phyloP scores from a whole-genome alignment of 2,888 invertebrate species.

The Erebia aethiops region DNA sequence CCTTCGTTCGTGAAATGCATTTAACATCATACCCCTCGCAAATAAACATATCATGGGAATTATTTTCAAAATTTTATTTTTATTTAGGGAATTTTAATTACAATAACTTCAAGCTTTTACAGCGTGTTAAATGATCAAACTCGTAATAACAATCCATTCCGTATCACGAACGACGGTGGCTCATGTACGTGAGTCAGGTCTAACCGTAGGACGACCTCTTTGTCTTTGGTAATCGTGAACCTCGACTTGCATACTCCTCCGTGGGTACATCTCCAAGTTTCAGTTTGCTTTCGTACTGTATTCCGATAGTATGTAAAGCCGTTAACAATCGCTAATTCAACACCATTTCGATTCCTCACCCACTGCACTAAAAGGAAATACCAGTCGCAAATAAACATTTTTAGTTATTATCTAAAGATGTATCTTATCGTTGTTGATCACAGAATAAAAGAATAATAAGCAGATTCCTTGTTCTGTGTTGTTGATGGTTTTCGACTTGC shows the following conservation, averaged over 20 bases:
- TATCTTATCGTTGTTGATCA: too few relatives aligned
- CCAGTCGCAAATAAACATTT: too few relatives aligned
- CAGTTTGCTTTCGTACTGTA: conserved; percentile 27
- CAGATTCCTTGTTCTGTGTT: too few relatives aligned
- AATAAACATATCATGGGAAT: too few relatives aligned
- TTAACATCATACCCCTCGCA: too few relatives aligned
- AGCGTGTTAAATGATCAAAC: not conserved
- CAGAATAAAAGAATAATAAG: too few relatives aligned
- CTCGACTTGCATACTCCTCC: conserved; percentile 35
- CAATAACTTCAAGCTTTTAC: too few relatives aligned
- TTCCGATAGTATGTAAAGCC: conserved; percentile 48
- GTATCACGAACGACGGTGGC: conserved; percentile 28
- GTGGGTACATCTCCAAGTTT: conserved; percentile 44
- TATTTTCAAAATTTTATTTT: too few relatives aligned
- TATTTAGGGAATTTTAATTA: too few relatives aligned
- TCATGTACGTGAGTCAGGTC: conserved; percentile 62
- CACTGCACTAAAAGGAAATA: conserved; percentile 29
- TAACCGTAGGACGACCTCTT: not conserved
- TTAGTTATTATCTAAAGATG: too few relatives aligned
- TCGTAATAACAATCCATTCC: not conserved
- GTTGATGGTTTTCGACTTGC: too few relatives aligned
- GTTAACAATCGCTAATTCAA: conserved; percentile 41
- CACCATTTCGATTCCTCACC: conserved; percentile 38
- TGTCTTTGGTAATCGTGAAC: conserved; percentile 27
- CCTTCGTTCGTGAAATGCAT: too few relatives aligned